Percentiles rank a stretch among this genome's conserved stretches.
phyloP scores from a whole-genome alignment of 2,797 vertebrate genomes.

The Dipus sagitta region DNA sequence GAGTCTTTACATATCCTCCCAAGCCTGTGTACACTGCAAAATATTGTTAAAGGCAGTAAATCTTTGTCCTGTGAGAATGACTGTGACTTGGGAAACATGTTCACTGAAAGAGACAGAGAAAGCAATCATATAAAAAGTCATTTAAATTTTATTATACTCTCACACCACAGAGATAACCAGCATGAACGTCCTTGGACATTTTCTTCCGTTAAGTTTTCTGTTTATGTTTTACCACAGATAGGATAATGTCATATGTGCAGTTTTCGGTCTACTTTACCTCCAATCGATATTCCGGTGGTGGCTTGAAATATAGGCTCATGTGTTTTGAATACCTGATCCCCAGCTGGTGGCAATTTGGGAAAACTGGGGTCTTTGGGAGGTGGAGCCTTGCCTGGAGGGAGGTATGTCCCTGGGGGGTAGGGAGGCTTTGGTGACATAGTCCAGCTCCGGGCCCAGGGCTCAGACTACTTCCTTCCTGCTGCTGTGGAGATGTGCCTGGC shows the following conservation, averaged over 20 bases:
- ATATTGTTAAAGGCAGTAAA: not conserved
- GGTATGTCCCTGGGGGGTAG: too few relatives aligned
- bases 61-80: conserved; percentile 41
- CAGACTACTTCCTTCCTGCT: too few relatives aligned
- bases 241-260: not conserved
- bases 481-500: too few relatives aligned
- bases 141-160: not conserved
- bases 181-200: not conserved
- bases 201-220: not conserved
- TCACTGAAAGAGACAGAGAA: conserved; percentile 1
- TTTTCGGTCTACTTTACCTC: not conserved
- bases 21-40: not conserved
- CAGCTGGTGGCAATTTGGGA: too few relatives aligned
- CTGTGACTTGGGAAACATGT: conserved; percentile 34
- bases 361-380: too few relatives aligned
- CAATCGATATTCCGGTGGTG: not conserved
- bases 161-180: not conserved
- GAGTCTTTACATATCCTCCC: not conserved
- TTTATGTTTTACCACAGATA: not conserved
- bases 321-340: too few relatives aligned
- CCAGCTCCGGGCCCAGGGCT: too few relatives aligned
- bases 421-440: too few relatives aligned
- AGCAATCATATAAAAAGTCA: not conserved
- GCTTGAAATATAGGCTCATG: too few relatives aligned
- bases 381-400: too few relatives aligned